Conservation (phyloP, 2,113 vertebrate species). For the Toxostoma redivivum region DNA sequence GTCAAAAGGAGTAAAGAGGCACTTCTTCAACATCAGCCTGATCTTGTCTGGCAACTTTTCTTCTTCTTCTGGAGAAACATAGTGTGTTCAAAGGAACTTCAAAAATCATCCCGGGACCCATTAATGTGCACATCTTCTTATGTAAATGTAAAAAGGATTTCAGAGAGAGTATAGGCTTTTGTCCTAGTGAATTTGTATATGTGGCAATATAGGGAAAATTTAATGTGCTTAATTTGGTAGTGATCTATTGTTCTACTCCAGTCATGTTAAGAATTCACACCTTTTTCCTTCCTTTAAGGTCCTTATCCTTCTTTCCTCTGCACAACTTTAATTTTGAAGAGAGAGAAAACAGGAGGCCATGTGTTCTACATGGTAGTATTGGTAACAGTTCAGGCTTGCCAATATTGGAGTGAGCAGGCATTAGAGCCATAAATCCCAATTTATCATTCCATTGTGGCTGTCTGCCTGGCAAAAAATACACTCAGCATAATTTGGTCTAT, state of each 20-base stretch:
- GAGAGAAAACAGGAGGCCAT: not conserved
- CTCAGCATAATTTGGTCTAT: not conserved
- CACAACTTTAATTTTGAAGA: not conserved
- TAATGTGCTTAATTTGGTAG: constrained; percentile 19
- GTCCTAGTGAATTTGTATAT: constrained; percentile 32
- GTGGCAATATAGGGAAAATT: constrained; percentile 29
- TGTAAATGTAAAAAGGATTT: constrained; percentile 37
- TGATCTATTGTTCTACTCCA: constrained; percentile 6
- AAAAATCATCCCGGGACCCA: not conserved
- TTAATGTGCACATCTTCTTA: not conserved
- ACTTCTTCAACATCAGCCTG: constrained; percentile 6
- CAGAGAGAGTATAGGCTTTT: constrained; percentile 26
- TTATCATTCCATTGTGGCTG: not conserved
- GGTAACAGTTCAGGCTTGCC: not conserved
- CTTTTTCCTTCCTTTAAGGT: constrained; percentile 19
- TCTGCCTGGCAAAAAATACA: not conserved
- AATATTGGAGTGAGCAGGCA: not conserved
- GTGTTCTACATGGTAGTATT: not conserved
- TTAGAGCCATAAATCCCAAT: not conserved
- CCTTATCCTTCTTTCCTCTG: not conserved
- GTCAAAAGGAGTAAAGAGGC: constrained; percentile 24
- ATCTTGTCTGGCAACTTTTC: constrained; percentile 20
- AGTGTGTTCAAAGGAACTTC: not conserved
- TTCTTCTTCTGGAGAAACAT: not conserved
- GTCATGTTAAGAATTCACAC: not conserved